A percentile compares a stretch with the other conserved stretches of the same genome.
Conservation (phyloP, 2,888 invertebrate genomes). For the Trichacis sp. region DNA sequence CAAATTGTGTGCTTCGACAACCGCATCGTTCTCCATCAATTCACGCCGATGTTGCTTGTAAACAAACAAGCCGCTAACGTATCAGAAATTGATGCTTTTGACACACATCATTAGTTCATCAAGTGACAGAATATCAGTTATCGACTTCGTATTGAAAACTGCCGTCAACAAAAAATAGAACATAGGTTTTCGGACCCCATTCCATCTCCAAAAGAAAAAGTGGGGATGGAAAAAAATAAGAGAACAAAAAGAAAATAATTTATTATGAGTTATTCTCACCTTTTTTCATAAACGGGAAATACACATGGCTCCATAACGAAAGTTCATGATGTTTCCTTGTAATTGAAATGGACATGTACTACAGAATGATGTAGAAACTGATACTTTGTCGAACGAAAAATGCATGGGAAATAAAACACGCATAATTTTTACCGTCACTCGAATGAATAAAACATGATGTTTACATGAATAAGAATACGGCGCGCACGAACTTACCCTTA, state of each 20-base stretch:
- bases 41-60: too few relatives aligned
- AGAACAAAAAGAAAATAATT: neutral
- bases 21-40: too few relatives aligned
- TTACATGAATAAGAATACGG: slow-evolving; percentile 22
- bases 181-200: too few relatives aligned
- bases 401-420: neutral
- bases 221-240: too few relatives aligned
- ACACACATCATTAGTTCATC: too few relatives aligned
- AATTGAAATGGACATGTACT: slow-evolving; percentile 11
- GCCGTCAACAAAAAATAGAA: too few relatives aligned
- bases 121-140: too few relatives aligned
- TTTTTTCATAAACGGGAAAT: neutral
- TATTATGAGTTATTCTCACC: slow-evolving; percentile 1
- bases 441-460: slow-evolving; percentile 52
- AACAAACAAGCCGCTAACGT: too few relatives aligned
- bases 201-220: too few relatives aligned
- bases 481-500: slow-evolving; percentile 58
- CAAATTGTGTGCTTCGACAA: too few relatives aligned
- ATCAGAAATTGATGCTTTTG: too few relatives aligned
- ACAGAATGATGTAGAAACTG: slow-evolving; percentile 32
- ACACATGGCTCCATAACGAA: neutral
- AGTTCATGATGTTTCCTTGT: neutral
- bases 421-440: slow-evolving; percentile 26
- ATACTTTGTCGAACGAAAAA: slow-evolving; percentile 19
- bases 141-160: too few relatives aligned